A percentile compares a stretch with the other conserved stretches of the same genome.
Conservation (phyloP, 1,140 invertebrate species). For the Lanistes nyassanus region DNA sequence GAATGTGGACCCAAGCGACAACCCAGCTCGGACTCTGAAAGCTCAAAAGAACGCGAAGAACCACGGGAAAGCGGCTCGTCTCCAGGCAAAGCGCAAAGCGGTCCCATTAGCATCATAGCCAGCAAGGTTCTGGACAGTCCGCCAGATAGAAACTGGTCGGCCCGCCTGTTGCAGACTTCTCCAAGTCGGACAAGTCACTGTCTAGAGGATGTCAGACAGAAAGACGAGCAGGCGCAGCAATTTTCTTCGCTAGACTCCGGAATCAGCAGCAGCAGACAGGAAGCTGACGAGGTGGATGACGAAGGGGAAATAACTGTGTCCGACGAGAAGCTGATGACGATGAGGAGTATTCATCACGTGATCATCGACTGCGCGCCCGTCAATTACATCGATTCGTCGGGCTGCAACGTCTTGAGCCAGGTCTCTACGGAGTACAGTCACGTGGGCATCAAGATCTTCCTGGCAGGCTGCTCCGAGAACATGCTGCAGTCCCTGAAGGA, state of each 20-base stretch:
- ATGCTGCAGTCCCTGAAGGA: constrained; percentile 48
- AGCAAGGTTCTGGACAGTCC: too few species aligned
- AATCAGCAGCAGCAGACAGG: constrained; percentile 38
- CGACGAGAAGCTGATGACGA: constrained; percentile 48
- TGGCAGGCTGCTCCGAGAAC: constrained; percentile 44
- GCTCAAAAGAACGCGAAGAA: too few species aligned
- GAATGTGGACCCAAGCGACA: too few species aligned
- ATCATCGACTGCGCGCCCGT: constrained; percentile 65
- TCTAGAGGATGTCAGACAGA: too few species aligned
- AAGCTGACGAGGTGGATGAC: constrained; percentile 52
- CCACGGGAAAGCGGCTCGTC: too few species aligned
- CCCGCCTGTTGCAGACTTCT: neutral
- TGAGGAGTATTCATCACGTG: constrained; percentile 58
- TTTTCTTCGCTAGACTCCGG: too few species aligned
- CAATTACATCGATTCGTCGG: constrained; percentile 66
- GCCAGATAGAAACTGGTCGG: neutral
- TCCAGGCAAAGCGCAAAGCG: too few species aligned
- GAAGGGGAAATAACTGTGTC: constrained; percentile 48
- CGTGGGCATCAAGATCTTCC: constrained; percentile 54
- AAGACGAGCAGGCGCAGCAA: neutral
- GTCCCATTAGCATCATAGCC: too few species aligned
- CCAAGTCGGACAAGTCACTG: neutral
- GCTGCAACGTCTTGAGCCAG: constrained; percentile 62
- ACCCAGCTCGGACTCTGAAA: too few species aligned
- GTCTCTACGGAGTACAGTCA: constrained; percentile 55